These are phyloP conservation scores for Zenarchopterus dispar DNA, from an alignment of 2,797 vertebrate species.

Conservation along the genomic window DNA sequence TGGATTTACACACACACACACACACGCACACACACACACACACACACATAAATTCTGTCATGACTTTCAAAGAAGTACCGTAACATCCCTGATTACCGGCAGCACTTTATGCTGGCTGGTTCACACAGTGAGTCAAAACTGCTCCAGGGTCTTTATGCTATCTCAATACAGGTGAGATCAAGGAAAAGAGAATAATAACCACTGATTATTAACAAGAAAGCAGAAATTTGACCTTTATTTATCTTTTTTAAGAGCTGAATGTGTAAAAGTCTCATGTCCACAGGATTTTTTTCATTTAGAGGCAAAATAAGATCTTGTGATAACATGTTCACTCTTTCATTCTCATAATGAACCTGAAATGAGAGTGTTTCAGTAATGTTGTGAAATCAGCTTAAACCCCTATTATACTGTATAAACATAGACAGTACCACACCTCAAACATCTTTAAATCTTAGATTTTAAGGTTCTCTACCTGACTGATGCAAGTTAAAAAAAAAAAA, in stretches of 20 bases:
- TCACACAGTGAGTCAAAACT: constrained; percentile 16
- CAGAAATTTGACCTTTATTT: background rate
- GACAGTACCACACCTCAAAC: background rate
- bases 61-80: constrained; percentile 33
- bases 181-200: constrained; percentile 41
- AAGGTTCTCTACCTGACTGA: constrained; percentile 14
- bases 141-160: constrained; percentile 34
- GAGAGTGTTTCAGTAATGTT: constrained; percentile 44
- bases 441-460: background rate
- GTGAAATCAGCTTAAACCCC: constrained; percentile 55
- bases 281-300: constrained; percentile 14
- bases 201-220: constrained; percentile 32
- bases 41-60: constrained; percentile 1
- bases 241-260: constrained; percentile 15
- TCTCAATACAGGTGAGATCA: constrained; percentile 48
- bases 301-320: constrained; percentile 33
- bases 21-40: no score
- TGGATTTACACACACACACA: constrained; percentile 33
- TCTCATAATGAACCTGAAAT: constrained; percentile 30
- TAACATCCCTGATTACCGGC: constrained; percentile 41
- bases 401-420: constrained; percentile 8
- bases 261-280: constrained; percentile 31
- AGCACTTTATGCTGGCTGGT: constrained; percentile 34
- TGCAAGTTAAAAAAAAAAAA: constrained; percentile 15
- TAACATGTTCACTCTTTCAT: constrained; percentile 50